phyloP scores from a whole-genome alignment of 2,113 vertebrate genomes.

The Drymodes brunneopygia region DNA sequence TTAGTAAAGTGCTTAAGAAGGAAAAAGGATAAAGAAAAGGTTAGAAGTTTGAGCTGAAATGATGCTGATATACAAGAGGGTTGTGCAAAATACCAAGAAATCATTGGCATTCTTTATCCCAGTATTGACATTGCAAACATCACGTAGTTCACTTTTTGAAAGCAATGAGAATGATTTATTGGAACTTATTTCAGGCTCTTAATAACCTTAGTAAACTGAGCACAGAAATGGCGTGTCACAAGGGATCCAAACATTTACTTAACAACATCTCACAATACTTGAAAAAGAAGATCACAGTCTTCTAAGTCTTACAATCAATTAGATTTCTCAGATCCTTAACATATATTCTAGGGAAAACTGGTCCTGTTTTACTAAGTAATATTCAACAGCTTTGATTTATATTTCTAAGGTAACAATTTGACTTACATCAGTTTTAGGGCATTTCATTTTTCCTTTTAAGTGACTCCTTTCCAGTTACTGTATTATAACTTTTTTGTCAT shows the following conservation, averaged over 20 bases:
- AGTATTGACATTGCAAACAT: not conserved
- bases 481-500: not conserved
- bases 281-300: not conserved
- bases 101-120: not conserved
- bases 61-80: not conserved
- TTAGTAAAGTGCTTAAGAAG: not conserved
- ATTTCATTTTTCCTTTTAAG: not conserved
- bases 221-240: not conserved
- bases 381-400: not conserved
- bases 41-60: not conserved
- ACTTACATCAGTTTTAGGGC: not conserved
- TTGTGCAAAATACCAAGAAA: not conserved
- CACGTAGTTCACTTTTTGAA: not conserved
- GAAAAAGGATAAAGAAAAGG: rapidly evolving
- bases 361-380: not conserved
- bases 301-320: not conserved
- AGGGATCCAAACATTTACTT: not conserved
- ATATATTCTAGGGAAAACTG: not conserved
- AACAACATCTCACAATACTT: not conserved
- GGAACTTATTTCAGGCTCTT: not conserved
- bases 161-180: not conserved
- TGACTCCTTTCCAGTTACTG: not conserved
- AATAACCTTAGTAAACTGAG: not conserved
- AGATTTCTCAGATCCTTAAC: not conserved
- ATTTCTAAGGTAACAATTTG: not conserved